Evolutionary conservation across 2,797 vertebrate species (phyloP).

Genomic region (Furcifer pardalis): DNA sequence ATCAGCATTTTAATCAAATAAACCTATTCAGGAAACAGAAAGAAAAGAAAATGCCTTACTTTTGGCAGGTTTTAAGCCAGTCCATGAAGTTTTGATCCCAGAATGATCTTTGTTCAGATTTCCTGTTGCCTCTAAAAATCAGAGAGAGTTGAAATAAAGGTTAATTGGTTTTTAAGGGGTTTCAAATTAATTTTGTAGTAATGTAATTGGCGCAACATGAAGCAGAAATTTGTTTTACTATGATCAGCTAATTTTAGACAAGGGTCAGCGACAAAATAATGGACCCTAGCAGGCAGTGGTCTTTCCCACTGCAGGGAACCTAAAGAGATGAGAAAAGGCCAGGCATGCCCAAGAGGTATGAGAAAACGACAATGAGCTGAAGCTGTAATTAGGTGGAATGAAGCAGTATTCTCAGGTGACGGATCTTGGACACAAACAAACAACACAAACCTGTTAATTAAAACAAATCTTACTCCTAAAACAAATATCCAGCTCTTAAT

Average conservation of each 20-base stretch:
- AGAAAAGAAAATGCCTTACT: conserved; percentile 9
- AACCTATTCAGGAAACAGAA: neutral
- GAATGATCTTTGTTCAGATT: conserved; percentile 10
- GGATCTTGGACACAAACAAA: neutral
- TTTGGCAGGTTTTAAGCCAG: conserved; percentile 31
- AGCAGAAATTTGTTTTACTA: conserved; percentile 52
- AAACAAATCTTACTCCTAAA: neutral
- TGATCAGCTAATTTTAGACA: conserved; percentile 45
- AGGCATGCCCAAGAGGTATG: neutral
- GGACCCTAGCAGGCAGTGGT: conserved; percentile 40
- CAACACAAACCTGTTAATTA: neutral
- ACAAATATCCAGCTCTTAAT: neutral
- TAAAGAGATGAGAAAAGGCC: neutral
- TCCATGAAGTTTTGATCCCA: conserved; percentile 19
- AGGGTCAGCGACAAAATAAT: conserved; percentile 51
- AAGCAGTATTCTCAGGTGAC: neutral
- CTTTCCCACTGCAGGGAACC: neutral
- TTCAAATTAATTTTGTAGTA: conserved; percentile 40
- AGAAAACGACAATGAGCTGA: neutral
- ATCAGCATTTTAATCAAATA: conserved; percentile 36
- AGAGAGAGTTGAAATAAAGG: conserved; percentile 44
- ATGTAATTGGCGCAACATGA: conserved; percentile 59
- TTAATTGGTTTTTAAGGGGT: conserved; percentile 62
- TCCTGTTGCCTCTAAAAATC: conserved; percentile 34
- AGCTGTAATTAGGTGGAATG: neutral